Evolutionary conservation across 2,113 vertebrate species (phyloP).

Genomic region (Anoura caudifer): DNA sequence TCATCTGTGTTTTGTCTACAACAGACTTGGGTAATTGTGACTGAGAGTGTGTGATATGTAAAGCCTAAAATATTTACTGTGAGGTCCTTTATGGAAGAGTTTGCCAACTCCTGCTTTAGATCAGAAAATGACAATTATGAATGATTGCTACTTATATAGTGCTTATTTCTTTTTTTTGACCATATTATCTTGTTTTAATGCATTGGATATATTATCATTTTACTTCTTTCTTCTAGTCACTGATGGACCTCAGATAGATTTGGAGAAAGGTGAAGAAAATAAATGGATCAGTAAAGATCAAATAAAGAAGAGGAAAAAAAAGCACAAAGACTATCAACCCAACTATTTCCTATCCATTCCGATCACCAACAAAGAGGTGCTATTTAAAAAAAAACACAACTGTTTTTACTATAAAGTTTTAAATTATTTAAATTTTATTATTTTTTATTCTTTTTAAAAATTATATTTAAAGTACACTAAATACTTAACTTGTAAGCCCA

Average conservation of each 20-base stretch:
- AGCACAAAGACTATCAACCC: slow-evolving; percentile 81
- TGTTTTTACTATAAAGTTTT: neutral
- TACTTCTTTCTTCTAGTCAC: slow-evolving; percentile 77
- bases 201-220: neutral
- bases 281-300: slow-evolving; percentile 79
- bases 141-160: neutral
- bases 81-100: neutral
- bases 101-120: neutral
- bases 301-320: slow-evolving; percentile 83
- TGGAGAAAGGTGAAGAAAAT: slow-evolving; percentile 85
- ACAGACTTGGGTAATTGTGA: neutral
- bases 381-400: neutral
- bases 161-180: neutral
- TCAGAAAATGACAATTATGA: neutral
- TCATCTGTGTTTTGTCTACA: neutral
- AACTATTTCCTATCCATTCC: slow-evolving; percentile 98
- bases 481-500: neutral
- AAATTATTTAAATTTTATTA: neutral
- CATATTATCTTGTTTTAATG: neutral
- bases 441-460: too few relatives aligned
- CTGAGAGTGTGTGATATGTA: neutral
- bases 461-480: neutral
- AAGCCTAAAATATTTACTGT: neutral
- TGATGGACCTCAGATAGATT: slow-evolving; percentile 67
- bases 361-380: slow-evolving; percentile 86